Percentiles rank a stretch among this genome's conserved stretches.
These are phyloP conservation scores for Brienomyrus longianalis DNA, from an alignment of 2,113 vertebrate species.

Conservation along the genomic window DNA sequence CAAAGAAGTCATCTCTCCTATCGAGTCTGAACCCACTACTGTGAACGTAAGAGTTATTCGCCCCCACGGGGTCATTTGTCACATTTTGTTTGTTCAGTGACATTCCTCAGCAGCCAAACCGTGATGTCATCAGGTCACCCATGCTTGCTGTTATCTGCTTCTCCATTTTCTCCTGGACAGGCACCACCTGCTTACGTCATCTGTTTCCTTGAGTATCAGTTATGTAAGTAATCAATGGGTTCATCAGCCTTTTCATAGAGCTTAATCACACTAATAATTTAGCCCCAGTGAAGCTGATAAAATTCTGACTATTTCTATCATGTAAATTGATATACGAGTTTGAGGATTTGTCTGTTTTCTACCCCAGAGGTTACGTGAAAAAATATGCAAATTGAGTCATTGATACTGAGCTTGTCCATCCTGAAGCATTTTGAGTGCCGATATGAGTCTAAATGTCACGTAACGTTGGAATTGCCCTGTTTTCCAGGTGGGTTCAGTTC, in stretches of 20 bases:
- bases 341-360: too few species aligned
- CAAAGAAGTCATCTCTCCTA: not conserved
- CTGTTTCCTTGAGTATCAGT: not conserved
- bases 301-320: too few species aligned
- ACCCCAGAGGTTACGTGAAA: too few species aligned
- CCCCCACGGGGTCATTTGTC: not conserved
- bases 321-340: too few species aligned
- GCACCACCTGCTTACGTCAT: not conserved
- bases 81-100: not conserved
- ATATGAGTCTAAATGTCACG: too few species aligned
- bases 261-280: not conserved
- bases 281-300: too few species aligned
- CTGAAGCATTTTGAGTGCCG: too few species aligned
- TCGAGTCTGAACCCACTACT: not conserved
- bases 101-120: not conserved
- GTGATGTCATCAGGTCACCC: not conserved
- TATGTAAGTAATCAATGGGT: not conserved
- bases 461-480: too few species aligned
- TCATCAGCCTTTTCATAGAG: not conserved
- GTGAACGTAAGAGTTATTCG: not conserved
- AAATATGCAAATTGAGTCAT: too few species aligned
- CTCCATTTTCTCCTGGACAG: not conserved
- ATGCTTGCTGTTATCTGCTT: not conserved
- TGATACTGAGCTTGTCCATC: too few species aligned
- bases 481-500: too few species aligned